Evolutionary conservation across 2,888 invertebrate genomes (phyloP), one percentile per base, ranked within the genome.

Genomic region (Oxytorus armatus): DNA sequence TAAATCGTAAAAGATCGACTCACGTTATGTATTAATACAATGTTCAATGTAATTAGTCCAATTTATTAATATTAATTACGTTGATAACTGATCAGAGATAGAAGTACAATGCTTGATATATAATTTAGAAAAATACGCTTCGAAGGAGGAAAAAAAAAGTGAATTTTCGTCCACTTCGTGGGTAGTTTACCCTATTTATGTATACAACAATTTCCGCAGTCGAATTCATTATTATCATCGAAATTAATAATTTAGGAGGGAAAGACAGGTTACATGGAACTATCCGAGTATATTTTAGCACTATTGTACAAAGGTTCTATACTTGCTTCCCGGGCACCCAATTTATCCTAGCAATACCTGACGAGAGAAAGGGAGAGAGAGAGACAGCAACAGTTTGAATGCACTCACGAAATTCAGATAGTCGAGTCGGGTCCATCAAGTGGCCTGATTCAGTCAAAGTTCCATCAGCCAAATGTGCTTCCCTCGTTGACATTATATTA

Each of bases 331-430:
- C 16, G 29, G 16, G 55, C 16, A 55, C 2, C 16, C 33, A 7
- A 33, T 29, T 55, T 55, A 14, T 33, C 29, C 16, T 33, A n/a
- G 29, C 55, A 29, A 55, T 33, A 55, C 33, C 55, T 14, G 55
- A 55, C 10, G 11, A 18, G 21, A 8, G 23, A 51, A 10, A 51
- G 49, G 23, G 49, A 23, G 55, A 55, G 29, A 29, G 16, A 55
- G 55, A 33, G 29, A 29, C 10, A 7, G 7, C 14, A 8, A 29
- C 23, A 29, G 29, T 63, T 25, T 18, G 21, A 55, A 55, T 21
- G 68, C 53, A 65, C 73, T 73, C 55, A 53, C 74, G 65, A 73
- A 55, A 65, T 74, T 73, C 53, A 51, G 57, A 73, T 53, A 51
- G 51, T 29, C 51, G 73, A 11, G 3, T 23, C 14, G 33, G 33